Base-by-base conservation (phyloP, 2,888 invertebrate genomes). In the Heliconius sara region DNA sequence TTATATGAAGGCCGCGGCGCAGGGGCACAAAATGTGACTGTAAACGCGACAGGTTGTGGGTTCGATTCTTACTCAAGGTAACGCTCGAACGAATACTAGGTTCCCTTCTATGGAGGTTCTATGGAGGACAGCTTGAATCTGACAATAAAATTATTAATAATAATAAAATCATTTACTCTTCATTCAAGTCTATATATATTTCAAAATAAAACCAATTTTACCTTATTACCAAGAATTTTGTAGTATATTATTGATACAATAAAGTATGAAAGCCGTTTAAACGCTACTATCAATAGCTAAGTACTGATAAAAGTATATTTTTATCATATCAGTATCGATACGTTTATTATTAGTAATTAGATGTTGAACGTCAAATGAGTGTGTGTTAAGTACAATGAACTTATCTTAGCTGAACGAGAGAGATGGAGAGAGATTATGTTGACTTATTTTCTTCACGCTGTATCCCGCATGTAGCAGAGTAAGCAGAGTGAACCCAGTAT, bases 291-390 rank as follows among this genome's bases (percentile, higher is more conserved):
- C 68, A 68, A 25, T 68, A 68, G n/a, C 39, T 10, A n/a, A 13
- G 43, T 43, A 43, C 68, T 25, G 39, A 68, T 43, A 68, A 68
- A 7, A 43, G 6, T 39, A 68, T 68, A 68, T 68, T 68, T 68
- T 68, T 68, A 43, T 68, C 68, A 13, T 39, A 68, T 68, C 68
- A 25, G 25, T 68, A 25, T 68, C 12, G 39, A 25, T 3, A 68
- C 43, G 39, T 68, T 68, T 43, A 68, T 68, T 68, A 68, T 43
- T 68, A 43, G 39, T 68, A 68, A 68, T 43, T 68, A 43, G 39
- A 43, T 68, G 68, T 43, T 39, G 3, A 67, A 12, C 16, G 43
- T 43, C 5, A 43, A 43, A 68, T 68, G 68, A 43, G 68, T 39
- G n/a, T 43, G 5, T 39, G 25, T 16, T 43, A 16, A 43, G 68